A percentile compares a stretch with the other conserved stretches of the same genome.
These are phyloP conservation scores for rat (Rattus norvegicus) DNA, from an alignment of 2,113 vertebrate genomes.

Conservation along the genomic window DNA sequence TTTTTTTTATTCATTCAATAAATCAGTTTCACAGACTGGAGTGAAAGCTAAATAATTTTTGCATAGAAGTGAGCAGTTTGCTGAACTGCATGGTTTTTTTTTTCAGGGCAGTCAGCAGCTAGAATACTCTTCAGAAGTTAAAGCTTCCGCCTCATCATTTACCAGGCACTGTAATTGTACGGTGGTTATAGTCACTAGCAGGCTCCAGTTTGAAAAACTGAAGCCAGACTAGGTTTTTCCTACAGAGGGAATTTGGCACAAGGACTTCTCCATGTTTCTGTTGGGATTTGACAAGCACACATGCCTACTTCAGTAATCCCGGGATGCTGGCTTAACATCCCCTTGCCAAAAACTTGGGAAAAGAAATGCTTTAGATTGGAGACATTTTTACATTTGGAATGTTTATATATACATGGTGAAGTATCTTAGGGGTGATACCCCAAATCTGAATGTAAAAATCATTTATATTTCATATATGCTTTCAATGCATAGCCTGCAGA, in stretches of 20 bases:
- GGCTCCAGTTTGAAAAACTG: not conserved
- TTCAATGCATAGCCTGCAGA: not conserved
- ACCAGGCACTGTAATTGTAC: not conserved
- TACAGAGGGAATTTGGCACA: not conserved
- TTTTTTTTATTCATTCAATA: not conserved
- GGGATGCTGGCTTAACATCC: not conserved
- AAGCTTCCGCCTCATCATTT: not conserved
- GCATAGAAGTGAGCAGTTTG: not conserved
- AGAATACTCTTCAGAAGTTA: not conserved
- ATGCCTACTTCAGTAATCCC: accelerated
- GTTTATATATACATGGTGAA: not conserved
- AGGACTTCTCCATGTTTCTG: not conserved
- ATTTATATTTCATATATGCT: not conserved
- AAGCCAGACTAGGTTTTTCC: not conserved
- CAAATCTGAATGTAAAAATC: not conserved
- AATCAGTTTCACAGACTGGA: not conserved
- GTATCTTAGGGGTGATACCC: not conserved
- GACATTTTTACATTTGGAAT: not conserved
- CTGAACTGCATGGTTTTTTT: not conserved
- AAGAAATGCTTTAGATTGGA: not conserved
- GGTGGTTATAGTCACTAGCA: not conserved
- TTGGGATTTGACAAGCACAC: not conserved
- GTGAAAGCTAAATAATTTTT: constrained; percentile 14
- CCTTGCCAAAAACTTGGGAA: not conserved
- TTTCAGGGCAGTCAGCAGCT: not conserved